Conservation (phyloP, 2,113 vertebrate genomes). For the Mastomys natalensis region DNA sequence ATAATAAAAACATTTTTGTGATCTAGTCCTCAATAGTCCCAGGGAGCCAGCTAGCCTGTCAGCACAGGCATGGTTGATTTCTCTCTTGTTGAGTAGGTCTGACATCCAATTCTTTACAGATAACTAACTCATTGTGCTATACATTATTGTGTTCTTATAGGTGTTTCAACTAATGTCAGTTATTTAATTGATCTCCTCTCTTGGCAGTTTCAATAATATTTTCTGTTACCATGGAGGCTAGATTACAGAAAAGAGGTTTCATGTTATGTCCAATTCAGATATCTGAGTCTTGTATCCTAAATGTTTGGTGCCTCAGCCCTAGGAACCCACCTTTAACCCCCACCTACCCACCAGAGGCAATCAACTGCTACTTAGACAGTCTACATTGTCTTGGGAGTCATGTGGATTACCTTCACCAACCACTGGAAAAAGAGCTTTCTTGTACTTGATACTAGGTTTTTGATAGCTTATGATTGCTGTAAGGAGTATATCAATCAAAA, state of each 20-base stretch:
- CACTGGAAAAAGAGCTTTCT: not conserved
- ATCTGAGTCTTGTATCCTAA: not conserved
- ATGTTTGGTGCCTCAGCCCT: not conserved
- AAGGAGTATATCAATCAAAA: not conserved
- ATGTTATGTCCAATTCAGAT: not conserved
- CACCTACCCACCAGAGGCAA: not conserved
- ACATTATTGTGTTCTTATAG: not conserved
- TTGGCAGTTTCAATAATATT: not conserved
- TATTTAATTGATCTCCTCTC: not conserved
- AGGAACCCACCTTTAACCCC: not conserved
- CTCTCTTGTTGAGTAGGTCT: not conserved
- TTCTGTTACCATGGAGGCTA: not conserved
- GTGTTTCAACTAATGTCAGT: not conserved
- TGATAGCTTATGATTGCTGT: not conserved
- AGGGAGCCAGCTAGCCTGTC: not conserved
- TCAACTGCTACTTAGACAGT: not conserved
- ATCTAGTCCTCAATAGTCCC: not conserved
- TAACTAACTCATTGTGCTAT: not conserved
- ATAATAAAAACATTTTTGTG: not conserved
- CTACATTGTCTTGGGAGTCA: not conserved
- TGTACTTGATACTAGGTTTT: not conserved
- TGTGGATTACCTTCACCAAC: not conserved
- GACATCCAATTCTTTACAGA: not conserved
- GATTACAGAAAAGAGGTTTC: not conserved
- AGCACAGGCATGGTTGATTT: not conserved